Evolutionary conservation across 2,797 vertebrate genomes (phyloP).

Genomic region (Aselliscus stoliczkanus): DNA sequence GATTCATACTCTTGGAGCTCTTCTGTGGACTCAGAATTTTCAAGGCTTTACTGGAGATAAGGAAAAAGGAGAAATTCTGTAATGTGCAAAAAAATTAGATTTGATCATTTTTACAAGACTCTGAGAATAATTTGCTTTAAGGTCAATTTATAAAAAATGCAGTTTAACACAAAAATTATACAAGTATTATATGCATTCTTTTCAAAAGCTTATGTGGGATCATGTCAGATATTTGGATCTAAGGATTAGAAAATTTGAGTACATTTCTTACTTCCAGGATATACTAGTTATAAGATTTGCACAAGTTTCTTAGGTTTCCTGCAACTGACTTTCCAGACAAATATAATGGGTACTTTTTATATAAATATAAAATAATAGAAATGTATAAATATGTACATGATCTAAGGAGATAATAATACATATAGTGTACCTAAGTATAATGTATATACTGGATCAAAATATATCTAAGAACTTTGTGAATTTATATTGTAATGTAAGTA

Average conservation of each 20-base stretch:
- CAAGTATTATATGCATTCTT: not conserved
- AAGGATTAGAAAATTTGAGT: not conserved
- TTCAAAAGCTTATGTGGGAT: not conserved
- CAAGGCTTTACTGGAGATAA: not conserved
- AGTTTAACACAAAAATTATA: not conserved
- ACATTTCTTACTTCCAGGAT: not conserved
- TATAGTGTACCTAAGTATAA: not conserved
- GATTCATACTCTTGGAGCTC: not conserved
- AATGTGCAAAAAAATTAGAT: not conserved
- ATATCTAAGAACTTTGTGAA: not conserved
- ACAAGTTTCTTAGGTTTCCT: not conserved
- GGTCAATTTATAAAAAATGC: not conserved
- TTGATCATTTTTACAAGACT: conserved; percentile 8
- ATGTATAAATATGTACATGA: not conserved
- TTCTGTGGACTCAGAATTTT: not conserved
- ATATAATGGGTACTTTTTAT: not conserved
- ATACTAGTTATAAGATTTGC: not conserved
- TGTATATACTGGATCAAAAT: not conserved
- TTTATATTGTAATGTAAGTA: not conserved
- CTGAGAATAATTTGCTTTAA: not conserved
- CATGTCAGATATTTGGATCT: not conserved
- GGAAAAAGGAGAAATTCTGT: not conserved
- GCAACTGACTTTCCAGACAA: not conserved
- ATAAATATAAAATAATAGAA: not conserved
- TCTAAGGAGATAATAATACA: not conserved